A percentile compares a stretch with the other conserved stretches of the same genome.
Conservation (phyloP, 2,113 vertebrate species). For the Phyllopteryx taeniolatus region DNA sequence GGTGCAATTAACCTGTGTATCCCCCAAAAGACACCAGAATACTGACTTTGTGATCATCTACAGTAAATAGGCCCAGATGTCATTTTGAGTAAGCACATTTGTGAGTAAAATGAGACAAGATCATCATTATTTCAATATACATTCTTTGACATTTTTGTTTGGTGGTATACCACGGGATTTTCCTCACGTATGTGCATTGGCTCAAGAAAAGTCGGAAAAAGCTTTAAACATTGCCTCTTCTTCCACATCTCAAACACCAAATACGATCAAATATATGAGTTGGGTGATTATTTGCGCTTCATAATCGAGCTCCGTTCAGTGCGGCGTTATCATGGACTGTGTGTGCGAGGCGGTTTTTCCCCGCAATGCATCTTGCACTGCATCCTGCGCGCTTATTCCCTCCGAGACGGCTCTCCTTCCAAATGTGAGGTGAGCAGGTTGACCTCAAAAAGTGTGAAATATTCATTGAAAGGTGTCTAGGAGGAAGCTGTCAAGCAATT, state of each 20-base stretch:
- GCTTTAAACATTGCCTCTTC: background rate
- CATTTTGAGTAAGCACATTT: background rate
- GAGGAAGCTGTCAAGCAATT: slow-evolving; percentile 15
- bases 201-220: background rate
- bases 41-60: too few species aligned
- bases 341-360: background rate
- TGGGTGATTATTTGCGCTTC: background rate
- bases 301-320: background rate
- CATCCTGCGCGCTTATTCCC: background rate
- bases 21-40: too few species aligned
- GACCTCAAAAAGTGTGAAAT: slow-evolving; percentile 43
- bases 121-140: background rate
- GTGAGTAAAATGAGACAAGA: too few species aligned
- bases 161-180: background rate
- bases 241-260: background rate
- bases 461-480: slow-evolving; percentile 45
- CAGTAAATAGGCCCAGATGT: too few species aligned
- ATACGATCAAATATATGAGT: background rate
- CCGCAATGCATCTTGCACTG: background rate
- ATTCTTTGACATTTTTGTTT: background rate
- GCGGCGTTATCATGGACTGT: background rate
- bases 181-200: background rate
- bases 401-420: slow-evolving; percentile 17
- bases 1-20: too few species aligned
- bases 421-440: slow-evolving; percentile 36